Evolutionary conservation across 1,140 invertebrate genomes (phyloP).

Genomic region (Mesaphorura yosii): DNA sequence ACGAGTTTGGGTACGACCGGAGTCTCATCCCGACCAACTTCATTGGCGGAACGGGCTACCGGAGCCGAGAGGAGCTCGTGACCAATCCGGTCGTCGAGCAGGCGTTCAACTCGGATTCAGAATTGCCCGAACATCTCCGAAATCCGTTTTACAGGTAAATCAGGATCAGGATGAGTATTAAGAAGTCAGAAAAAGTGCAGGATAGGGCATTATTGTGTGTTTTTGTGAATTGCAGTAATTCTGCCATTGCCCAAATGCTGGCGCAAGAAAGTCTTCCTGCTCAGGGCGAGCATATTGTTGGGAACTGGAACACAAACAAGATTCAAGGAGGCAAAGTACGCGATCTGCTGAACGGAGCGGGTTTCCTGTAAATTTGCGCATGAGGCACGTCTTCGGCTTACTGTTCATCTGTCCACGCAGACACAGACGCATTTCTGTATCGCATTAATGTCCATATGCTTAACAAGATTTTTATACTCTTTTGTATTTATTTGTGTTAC

Average conservation of each 20-base stretch:
- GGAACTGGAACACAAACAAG: slow-evolving; percentile 24
- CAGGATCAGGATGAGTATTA: too few species aligned
- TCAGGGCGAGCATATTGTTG: slow-evolving; percentile 19
- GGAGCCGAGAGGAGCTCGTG: too few species aligned
- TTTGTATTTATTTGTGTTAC: too few species aligned
- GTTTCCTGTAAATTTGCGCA: too few species aligned
- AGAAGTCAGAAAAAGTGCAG: background rate
- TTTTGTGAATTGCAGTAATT: slow-evolving; percentile 22
- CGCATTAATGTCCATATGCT: too few species aligned
- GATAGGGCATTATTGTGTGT: too few species aligned
- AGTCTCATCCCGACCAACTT: background rate
- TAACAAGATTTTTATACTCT: too few species aligned
- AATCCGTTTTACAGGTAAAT: slow-evolving; percentile 28
- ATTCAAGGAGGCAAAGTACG: slow-evolving; percentile 19
- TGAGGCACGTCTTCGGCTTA: too few species aligned
- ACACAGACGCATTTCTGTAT: too few species aligned
- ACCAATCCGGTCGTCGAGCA: slow-evolving; percentile 18
- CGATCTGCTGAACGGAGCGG: slow-evolving; percentile 20
- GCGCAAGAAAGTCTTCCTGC: slow-evolving; percentile 20
- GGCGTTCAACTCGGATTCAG: slow-evolving; percentile 12
- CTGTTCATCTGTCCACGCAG: too few species aligned
- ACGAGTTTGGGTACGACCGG: too few species aligned
- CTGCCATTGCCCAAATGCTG: slow-evolving; percentile 10
- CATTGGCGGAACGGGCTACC: too few species aligned
- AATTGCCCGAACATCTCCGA: slow-evolving; percentile 13